These are phyloP conservation scores for Scaptomyza graminum DNA, from an alignment of 1,140 invertebrate genomes.

Conservation along the genomic window DNA sequence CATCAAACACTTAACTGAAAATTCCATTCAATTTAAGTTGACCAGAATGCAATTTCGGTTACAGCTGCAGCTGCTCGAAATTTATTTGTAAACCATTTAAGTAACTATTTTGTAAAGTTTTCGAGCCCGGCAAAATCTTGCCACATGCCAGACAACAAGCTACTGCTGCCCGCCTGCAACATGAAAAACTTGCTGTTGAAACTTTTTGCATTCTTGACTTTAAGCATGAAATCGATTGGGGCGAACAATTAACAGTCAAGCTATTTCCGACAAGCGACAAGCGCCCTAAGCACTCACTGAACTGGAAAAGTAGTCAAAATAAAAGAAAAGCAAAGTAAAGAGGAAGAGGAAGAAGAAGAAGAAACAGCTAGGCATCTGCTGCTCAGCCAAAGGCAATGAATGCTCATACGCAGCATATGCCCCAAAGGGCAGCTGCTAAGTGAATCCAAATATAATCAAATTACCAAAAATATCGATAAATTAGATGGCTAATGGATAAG, in stretches of 20 bases:
- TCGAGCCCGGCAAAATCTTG: slow-evolving; percentile 28
- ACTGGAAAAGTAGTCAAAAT: slow-evolving; percentile 48
- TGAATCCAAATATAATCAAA: slow-evolving; percentile 19
- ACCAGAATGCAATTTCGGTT: slow-evolving; percentile 19
- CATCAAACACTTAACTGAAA: not conserved
- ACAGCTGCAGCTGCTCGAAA: slow-evolving; percentile 25
- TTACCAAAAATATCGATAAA: slow-evolving; percentile 31
- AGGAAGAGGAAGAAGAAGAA: not conserved
- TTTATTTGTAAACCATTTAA: slow-evolving; percentile 58
- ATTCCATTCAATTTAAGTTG: slow-evolving; percentile 16
- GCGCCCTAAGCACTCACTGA: slow-evolving; percentile 45
- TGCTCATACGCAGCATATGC: slow-evolving; percentile 35
- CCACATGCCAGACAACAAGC: slow-evolving; percentile 14
- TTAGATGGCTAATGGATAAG: slow-evolving; percentile 26
- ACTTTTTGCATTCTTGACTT: slow-evolving; percentile 57
- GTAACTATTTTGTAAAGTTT: slow-evolving; percentile 57
- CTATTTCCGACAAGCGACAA: slow-evolving; percentile 74
- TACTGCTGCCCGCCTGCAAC: not conserved
- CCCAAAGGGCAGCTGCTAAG: slow-evolving; percentile 3
- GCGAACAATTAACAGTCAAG: slow-evolving; percentile 75
- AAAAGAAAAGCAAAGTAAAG: not conserved
- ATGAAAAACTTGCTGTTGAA: slow-evolving; percentile 22
- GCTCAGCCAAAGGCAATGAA: slow-evolving; percentile 25
- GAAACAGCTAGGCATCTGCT: no score
- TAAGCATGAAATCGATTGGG: slow-evolving; percentile 71